Evolutionary conservation across 35 echinoderm and acorn worm species (phyloP).

Genomic region (Patiria miniata): DNA sequence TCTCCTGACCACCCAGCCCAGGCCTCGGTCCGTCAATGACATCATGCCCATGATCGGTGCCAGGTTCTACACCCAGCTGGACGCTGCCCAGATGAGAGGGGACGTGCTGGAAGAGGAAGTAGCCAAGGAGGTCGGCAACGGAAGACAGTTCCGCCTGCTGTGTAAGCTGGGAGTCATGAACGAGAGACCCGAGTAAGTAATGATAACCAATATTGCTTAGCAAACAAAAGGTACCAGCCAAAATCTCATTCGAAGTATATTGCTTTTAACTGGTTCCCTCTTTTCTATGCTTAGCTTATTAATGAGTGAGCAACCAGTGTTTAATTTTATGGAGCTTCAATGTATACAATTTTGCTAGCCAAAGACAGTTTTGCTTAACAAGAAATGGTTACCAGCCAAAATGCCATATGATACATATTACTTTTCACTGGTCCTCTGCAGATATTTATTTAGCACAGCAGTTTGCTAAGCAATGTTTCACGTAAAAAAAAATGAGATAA

Average conservation of each 20-base stretch:
- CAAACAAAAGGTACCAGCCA: too few relatives aligned
- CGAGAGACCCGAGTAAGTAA: conserved; percentile 96
- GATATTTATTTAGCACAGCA: too few relatives aligned
- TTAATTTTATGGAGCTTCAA: too few relatives aligned
- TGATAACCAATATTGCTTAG: neutral
- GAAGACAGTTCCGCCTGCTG: conserved; percentile 76
- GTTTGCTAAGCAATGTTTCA: too few relatives aligned
- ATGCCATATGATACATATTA: too few relatives aligned
- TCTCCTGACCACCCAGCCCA: conserved; percentile 82
- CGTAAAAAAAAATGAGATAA: too few relatives aligned
- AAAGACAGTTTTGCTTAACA: too few relatives aligned
- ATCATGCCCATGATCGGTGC: conserved; percentile 99
- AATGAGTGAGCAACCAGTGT: neutral
- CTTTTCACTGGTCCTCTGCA: too few relatives aligned
- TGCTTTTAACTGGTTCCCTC: neutral
- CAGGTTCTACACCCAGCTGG: conserved; percentile 97
- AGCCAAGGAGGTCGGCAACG: conserved; percentile 91
- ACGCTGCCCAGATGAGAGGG: conserved; percentile 78
- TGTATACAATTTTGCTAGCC: too few relatives aligned
- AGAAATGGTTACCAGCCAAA: too few relatives aligned
- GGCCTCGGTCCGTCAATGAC: conserved; percentile 88
- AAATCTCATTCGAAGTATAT: neutral
- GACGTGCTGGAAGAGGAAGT: conserved; percentile 91
- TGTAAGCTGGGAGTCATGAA: conserved; percentile 89
- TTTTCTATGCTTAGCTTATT: neutral